A percentile compares a stretch with the other conserved stretches of the same genome.
These are phyloP conservation scores for Marasmarcha lunaedactyla DNA, from an alignment of 2,888 invertebrate genomes.

Conservation along the genomic window DNA sequence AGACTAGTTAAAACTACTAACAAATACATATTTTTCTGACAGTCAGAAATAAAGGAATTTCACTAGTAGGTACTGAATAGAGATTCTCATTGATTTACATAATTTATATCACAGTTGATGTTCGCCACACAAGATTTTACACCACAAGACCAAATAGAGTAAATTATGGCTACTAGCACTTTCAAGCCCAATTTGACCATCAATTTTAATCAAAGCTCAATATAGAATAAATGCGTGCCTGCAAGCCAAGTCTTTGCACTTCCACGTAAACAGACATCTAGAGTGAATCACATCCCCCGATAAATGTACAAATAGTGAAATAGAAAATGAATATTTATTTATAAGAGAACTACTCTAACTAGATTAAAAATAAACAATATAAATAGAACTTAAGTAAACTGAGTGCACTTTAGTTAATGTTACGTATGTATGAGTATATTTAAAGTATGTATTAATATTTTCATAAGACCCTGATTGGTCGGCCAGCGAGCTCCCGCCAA, in stretches of 20 bases:
- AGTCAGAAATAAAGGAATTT: no score
- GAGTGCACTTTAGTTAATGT: background rate
- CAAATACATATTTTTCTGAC: no score
- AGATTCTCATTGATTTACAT: no score
- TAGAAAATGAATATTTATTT: background rate
- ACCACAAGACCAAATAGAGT: no score
- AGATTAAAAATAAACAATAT: background rate
- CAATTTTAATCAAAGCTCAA: background rate
- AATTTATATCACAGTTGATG: no score
- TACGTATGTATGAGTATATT: background rate
- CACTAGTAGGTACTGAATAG: no score
- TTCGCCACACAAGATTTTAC: no score
- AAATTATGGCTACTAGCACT: conserved; percentile 16
- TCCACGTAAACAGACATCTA: background rate
- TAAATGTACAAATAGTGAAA: background rate
- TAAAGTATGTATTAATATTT: background rate
- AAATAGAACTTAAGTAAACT: conserved; percentile 1
- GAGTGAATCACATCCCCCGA: background rate
- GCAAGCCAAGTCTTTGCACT: background rate
- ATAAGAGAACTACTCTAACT: background rate
- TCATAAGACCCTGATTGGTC: background rate
- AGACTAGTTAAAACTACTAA: no score
- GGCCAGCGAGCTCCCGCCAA: no score
- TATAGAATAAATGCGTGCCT: no score
- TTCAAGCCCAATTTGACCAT: conserved; percentile 17